Conservation (phyloP, 2,888 invertebrate genomes). For the Adela reaumurella region DNA sequence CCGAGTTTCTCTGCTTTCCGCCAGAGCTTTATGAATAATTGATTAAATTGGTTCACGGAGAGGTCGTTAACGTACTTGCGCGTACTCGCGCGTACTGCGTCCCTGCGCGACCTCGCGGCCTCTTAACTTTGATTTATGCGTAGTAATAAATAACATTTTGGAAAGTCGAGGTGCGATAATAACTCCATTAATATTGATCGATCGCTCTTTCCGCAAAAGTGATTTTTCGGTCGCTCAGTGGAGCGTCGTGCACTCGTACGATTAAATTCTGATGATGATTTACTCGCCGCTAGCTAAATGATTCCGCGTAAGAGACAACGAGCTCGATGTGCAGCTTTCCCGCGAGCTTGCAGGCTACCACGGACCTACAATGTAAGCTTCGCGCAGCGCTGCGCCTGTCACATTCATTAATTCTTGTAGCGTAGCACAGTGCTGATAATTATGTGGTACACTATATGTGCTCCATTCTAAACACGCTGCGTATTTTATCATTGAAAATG, state of each 20-base stretch:
- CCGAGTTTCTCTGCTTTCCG: no score
- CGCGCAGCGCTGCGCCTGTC: no score
- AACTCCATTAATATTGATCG: conserved; percentile 58
- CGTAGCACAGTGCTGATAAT: no score
- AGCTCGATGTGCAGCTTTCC: not conserved
- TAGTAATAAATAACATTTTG: conserved; percentile 50
- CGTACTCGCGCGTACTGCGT: not conserved
- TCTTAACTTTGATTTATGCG: conserved; percentile 52
- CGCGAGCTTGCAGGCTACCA: not conserved
- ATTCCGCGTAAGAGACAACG: not conserved
- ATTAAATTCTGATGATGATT: not conserved
- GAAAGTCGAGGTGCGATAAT: conserved; percentile 54
- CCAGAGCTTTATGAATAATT: no score
- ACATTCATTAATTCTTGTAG: no score
- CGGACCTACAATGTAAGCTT: no score
- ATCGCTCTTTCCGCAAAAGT: conserved; percentile 53
- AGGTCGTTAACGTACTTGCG: no score
- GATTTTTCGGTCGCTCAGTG: conserved; percentile 25
- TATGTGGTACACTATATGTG: no score
- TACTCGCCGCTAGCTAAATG: not conserved
- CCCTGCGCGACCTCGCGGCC: conserved; percentile 37
- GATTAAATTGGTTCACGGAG: no score
- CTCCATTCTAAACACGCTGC: no score
- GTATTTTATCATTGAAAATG: no score
- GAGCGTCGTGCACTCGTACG: no score